Base-by-base conservation (phyloP, 2,888 invertebrate genomes). In the Pollenia amentaria region DNA sequence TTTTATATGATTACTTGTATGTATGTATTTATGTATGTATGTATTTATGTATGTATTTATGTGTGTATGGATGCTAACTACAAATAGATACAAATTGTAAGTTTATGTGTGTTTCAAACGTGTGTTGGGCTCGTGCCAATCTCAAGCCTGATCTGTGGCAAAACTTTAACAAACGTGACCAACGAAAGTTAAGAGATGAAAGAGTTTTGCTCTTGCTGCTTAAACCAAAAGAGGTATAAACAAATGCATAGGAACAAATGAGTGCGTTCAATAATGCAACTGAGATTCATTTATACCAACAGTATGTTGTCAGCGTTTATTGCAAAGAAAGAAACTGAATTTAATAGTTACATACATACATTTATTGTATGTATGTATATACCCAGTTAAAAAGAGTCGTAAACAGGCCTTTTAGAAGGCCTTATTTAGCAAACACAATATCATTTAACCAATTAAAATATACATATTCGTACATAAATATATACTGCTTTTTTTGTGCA, bases 121-220 rank as follows among this genome's bases (percentile, higher is more conserved):
- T 92, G 92, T 90, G 92, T 90, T 91, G 90, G 91, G 91, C 92
- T 92, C 92, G 92, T 92, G 92, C 89, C 89, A 84, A 76, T 89
- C 91, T 76, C 40, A 84, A 77, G 77, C 62, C 72, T 40, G 48
- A 57, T 73, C 65, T 67, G 51, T 51, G 14, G 57, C 51, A 67
- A 62, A n/a, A 51, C 72, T 55, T 67, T 51, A 57, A 65, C 57
- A 70, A 67, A 78, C 65, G 65, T 67, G 46, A 18, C 72, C 51
- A 78, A 44, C 60, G 38, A 60, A 51, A 3, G n/a, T 40, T 29
- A 55, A 11, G 53, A 64, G n/a, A 21, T 64, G 40, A 72, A 57
- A 40, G n/a, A 83, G 77, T 42, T 18, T 72, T 65, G 8, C 38
- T 77, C 64, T 77, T 18, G 51, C 51, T 72, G 10, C 60, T 84